These are phyloP conservation scores for Harmothoe impar DNA, from an alignment of 2,888 invertebrate genomes.

Conservation along the genomic window DNA sequence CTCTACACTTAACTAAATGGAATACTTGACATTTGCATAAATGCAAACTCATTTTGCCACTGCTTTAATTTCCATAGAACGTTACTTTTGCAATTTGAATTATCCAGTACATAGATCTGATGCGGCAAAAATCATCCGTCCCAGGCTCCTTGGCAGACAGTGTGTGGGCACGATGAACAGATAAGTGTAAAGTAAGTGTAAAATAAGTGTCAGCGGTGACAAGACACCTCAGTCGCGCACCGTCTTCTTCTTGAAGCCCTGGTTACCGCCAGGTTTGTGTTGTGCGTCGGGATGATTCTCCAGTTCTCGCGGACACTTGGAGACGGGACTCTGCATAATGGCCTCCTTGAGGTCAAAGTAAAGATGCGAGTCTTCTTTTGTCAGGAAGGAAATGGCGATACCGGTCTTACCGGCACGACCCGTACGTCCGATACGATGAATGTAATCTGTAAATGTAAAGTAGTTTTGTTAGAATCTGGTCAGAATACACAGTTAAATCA, in stretches of 20 bases:
- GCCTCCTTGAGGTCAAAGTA: slow-evolving; percentile 99
- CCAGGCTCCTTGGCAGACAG: too few species aligned
- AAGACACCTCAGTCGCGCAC: not conserved
- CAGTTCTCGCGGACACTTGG: slow-evolving; percentile 96
- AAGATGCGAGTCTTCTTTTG: slow-evolving; percentile 96
- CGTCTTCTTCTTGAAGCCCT: slow-evolving; percentile 92
- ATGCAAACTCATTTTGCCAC: too few species aligned
- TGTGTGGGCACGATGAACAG: too few species aligned
- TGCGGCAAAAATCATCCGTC: too few species aligned
- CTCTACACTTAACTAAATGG: too few species aligned
- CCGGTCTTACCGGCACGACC: slow-evolving; percentile 99
- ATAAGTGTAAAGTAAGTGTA: not conserved
- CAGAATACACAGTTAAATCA: too few species aligned
- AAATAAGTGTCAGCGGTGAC: not conserved
- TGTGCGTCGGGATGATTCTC: slow-evolving; percentile 99
- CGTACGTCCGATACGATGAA: slow-evolving; percentile 97
- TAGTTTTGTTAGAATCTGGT: not conserved
- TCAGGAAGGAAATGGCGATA: slow-evolving; percentile 97
- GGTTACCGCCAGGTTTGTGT: slow-evolving; percentile 93
- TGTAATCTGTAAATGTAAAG: slow-evolving; percentile 86
- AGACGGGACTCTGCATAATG: slow-evolving; percentile 92
- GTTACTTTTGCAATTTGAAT: too few species aligned
- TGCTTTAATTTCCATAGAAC: too few species aligned
- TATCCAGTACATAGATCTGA: too few species aligned
- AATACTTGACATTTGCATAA: too few species aligned